Percentiles rank a stretch among this genome's conserved stretches.
Conservation (phyloP, 2,797 vertebrate species). For the Lutra lutra region DNA sequence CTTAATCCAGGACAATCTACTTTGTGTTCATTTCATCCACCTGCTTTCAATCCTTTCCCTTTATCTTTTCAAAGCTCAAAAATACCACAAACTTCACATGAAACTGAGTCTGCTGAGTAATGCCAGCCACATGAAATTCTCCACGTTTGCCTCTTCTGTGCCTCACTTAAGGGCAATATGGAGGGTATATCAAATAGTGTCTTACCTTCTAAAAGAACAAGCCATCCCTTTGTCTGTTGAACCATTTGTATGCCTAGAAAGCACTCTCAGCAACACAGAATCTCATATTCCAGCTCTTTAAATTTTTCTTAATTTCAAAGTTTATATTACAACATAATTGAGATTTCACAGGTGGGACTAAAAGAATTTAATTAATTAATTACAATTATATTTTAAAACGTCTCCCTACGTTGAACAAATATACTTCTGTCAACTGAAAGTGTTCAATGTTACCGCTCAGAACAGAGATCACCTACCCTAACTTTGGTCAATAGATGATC, state of each 20-base stretch:
- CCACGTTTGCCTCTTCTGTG: not conserved
- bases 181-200: not conserved
- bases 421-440: not conserved
- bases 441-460: too few relatives aligned
- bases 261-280: not conserved
- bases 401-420: not conserved
- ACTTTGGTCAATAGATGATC: too few relatives aligned
- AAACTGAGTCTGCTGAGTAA: not conserved
- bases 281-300: not conserved
- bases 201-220: not conserved
- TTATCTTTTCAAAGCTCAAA: not conserved
- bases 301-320: not conserved
- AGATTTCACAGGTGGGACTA: not conserved
- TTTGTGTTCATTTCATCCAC: not conserved
- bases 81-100: not conserved
- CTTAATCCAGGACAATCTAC: not conserved
- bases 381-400: not conserved
- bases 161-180: not conserved
- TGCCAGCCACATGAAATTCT: not conserved
- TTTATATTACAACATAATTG: not conserved
- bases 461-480: not conserved
- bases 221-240: not conserved
- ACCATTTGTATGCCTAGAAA: not conserved
- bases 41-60: not conserved
- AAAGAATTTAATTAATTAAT: not conserved